A percentile compares a stretch with the other conserved stretches of the same genome.
Evolutionary conservation across 1,140 invertebrate species (phyloP).

Genomic region (Scaptomyza pallida): DNA sequence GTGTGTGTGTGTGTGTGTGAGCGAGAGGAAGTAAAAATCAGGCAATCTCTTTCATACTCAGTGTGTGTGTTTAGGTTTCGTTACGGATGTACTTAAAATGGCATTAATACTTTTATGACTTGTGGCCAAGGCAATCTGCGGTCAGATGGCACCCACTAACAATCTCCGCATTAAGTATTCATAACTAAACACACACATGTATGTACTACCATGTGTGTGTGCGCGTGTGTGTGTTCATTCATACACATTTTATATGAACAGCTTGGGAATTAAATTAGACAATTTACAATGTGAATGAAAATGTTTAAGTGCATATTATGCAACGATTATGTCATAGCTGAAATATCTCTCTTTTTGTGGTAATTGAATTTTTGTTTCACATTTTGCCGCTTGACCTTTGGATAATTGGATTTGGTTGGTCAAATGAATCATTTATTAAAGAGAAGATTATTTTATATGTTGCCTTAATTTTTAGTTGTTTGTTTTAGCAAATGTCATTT

Average conservation of each 20-base stretch:
- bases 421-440: neutral
- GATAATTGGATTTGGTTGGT: neutral
- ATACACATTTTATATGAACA: conserved; percentile 54
- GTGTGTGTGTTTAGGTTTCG: conserved; percentile 65
- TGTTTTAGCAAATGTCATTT: too few relatives aligned
- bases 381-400: neutral
- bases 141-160: conserved; percentile 65
- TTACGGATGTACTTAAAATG: conserved; percentile 76
- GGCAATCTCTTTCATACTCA: neutral
- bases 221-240: conserved; percentile 27
- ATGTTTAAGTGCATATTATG: conserved; percentile 9
- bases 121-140: conserved; percentile 74
- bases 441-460: too few relatives aligned
- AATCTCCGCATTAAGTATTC: conserved; percentile 66
- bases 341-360: neutral
- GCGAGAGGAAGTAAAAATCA: neutral
- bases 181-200: conserved; percentile 37
- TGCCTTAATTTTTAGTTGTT: too few relatives aligned
- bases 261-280: conserved; percentile 34
- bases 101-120: conserved; percentile 81
- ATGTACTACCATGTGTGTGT: too few relatives aligned
- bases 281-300: neutral
- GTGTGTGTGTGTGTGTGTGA: conserved; percentile 9
- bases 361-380: conserved; percentile 19
- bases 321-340: conserved; percentile 4